Percentiles rank a stretch among this genome's conserved stretches.
Conservation (phyloP, 30 jellyfish, hydroid and myxozoan species). For the Mastigias papua region DNA sequence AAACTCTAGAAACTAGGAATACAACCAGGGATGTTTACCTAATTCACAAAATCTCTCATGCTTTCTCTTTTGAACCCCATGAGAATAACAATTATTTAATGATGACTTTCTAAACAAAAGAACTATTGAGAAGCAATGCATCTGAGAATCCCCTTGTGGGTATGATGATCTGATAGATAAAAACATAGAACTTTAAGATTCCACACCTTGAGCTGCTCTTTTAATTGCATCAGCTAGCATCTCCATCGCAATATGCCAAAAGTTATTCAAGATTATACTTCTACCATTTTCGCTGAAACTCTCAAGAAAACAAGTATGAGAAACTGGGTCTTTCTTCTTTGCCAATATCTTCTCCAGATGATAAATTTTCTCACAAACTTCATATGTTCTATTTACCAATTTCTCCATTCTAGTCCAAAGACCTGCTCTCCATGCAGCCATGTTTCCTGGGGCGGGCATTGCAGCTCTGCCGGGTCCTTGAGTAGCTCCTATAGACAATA, state of each 20-base stretch:
- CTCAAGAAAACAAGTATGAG: slow-evolving; percentile 79
- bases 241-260: slow-evolving; percentile 77
- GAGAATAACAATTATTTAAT: too few species aligned
- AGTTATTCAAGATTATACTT: slow-evolving; percentile 69
- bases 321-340: slow-evolving; percentile 91
- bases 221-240: slow-evolving; percentile 54
- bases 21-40: too few species aligned
- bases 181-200: too few species aligned
- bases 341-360: slow-evolving; percentile 83
- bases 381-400: slow-evolving; percentile 60
- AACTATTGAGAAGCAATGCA: too few species aligned
- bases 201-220: slow-evolving; percentile 76
- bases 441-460: slow-evolving; percentile 86
- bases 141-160: too few species aligned
- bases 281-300: slow-evolving; percentile 79
- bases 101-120: too few species aligned
- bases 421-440: slow-evolving; percentile 83
- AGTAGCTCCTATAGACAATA: not conserved
- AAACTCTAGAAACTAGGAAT: too few species aligned
- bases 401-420: slow-evolving; percentile 89
- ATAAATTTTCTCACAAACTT: slow-evolving; percentile 67
- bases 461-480: slow-evolving; percentile 85
- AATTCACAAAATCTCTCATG: too few species aligned
- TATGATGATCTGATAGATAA: too few species aligned
- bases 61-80: too few species aligned